Evolutionary conservation across 2,113 vertebrate species (phyloP), one percentile per base, ranked within the genome.

Genomic region (Microcebus ravelobensis): DNA sequence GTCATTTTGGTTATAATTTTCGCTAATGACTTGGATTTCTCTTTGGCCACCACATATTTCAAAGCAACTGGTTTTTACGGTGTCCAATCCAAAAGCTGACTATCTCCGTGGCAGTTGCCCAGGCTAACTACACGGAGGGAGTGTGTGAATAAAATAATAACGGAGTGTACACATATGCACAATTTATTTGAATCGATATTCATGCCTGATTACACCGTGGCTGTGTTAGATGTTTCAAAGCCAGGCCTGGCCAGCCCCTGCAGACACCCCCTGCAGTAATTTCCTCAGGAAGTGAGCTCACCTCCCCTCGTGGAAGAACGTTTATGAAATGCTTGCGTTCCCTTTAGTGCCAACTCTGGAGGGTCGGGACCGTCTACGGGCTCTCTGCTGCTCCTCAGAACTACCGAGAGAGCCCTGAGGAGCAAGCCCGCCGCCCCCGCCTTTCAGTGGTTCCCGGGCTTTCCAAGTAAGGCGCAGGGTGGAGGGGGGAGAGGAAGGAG

Each of bases 241-340:
- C 2, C 39, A 94, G 98, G 98, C 97, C 97, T 98, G 97, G 97
- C 98, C 97, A 98, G 98, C 97, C 98, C 97, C 98, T 85, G 65
- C 98, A 98, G 98, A 98, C 98, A 98, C 97, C 98, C 96, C 98
- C 97, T 90, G 63, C 77, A 96, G 97, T 96, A 97, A 98, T 98
- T 98, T 98, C 98, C 98, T 98, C 96, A 98, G 98, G 98, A 98
- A 98, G 98, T 98, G 98, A 99, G 98, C 98, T 98, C 98, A 98
- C 90, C 96, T 98, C 96, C 95, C 95, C 96, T 95, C 94, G 50
- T 98, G 97, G 97, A 98, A 98, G 87, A 94, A 45, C 55, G 71
- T 98, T 97, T 98, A 97, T 97, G 96, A 98, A 97, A 97, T 0
- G 0, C 81, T 83, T 87, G 85, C 96, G 94, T 94, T 97, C 95